A percentile compares a stretch with the other conserved stretches of the same genome.
Conservation (phyloP, 35 echinoderm and acorn worm species). For the Eucidaris tribuloides region DNA sequence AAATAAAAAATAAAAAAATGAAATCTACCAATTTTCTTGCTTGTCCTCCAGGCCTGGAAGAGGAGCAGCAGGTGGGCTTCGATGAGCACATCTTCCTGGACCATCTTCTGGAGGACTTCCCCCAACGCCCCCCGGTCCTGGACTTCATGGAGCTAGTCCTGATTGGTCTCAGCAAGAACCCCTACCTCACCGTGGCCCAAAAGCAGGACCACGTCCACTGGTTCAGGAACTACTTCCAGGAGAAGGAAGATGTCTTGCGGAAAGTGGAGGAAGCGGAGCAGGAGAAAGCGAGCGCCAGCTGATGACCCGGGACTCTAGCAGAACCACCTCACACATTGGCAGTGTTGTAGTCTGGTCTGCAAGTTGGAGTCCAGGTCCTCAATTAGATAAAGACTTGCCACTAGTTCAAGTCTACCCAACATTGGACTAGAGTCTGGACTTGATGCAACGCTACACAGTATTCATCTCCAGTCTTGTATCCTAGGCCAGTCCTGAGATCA, state of each 20-base stretch:
- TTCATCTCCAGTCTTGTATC: too few relatives aligned
- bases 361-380: too few relatives aligned
- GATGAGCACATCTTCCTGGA: constrained; percentile 93
- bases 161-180: constrained; percentile 79
- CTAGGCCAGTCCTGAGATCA: too few relatives aligned
- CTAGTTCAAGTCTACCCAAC: too few relatives aligned
- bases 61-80: constrained; percentile 76
- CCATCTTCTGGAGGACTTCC: constrained; percentile 69
- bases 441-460: too few relatives aligned
- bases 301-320: too few relatives aligned
- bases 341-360: too few relatives aligned
- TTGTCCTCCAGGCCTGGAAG: constrained; percentile 65
- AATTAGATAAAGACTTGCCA: too few relatives aligned
- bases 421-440: too few relatives aligned
- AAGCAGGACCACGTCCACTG: constrained; percentile 90
- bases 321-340: too few relatives aligned
- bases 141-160: constrained; percentile 95
- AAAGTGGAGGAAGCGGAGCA: constrained; percentile 31
- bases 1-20: too few relatives aligned
- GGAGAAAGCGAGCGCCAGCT: neutral
- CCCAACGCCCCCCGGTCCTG: constrained; percentile 44
- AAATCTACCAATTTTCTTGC: too few relatives aligned
- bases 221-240: constrained; percentile 83
- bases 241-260: constrained; percentile 59
- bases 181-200: constrained; percentile 83